These are phyloP conservation scores for Amphipyra tragopoginis DNA, from an alignment of 2,888 invertebrate species.

Conservation along the genomic window DNA sequence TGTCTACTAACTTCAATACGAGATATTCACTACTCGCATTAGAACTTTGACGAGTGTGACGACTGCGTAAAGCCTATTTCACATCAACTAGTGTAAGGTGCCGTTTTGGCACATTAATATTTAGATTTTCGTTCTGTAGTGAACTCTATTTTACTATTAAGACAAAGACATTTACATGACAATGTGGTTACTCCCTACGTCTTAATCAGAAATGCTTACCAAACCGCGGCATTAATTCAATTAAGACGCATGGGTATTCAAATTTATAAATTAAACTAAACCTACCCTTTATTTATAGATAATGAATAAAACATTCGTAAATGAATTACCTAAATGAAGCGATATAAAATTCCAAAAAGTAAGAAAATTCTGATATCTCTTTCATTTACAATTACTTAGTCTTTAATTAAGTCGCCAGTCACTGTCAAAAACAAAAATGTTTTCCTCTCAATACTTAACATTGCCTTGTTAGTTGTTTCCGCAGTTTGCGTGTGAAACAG, in stretches of 20 bases:
- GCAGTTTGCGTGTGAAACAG: background rate
- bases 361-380: too few species aligned
- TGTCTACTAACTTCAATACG: conserved; percentile 6
- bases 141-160: conserved; percentile 3
- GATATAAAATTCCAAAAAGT: too few species aligned
- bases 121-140: background rate
- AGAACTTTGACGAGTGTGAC: conserved; percentile 10
- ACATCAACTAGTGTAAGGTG: conserved; percentile 1
- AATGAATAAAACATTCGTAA: too few species aligned
- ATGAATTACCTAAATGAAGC: too few species aligned
- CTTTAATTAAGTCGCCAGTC: too few species aligned
- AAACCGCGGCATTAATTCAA: conserved; percentile 13
- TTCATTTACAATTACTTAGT: too few species aligned
- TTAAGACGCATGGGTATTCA: conserved; percentile 8
- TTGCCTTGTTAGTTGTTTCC: too few species aligned
- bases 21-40: conserved; percentile 1
- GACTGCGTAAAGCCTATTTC: conserved; percentile 6
- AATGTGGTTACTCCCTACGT: conserved; percentile 19
- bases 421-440: too few species aligned
- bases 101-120: background rate
- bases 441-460: too few species aligned
- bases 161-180: conserved; percentile 33
- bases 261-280: background rate
- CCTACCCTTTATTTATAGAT: background rate
- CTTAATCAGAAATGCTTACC: conserved; percentile 4